phyloP scores from a whole-genome alignment of 2,888 invertebrate genomes.

The Heliconius sara region DNA sequence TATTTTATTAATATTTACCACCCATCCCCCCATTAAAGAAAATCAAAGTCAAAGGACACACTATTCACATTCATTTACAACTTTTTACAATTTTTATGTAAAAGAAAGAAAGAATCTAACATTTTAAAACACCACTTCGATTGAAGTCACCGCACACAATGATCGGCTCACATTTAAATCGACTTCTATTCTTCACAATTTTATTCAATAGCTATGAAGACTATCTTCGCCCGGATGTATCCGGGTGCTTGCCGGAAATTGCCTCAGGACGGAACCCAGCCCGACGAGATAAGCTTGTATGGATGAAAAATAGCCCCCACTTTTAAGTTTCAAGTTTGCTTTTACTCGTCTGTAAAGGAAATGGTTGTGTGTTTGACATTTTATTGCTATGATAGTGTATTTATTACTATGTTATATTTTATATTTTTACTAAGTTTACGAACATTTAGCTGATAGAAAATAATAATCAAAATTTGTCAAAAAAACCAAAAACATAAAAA shows the following conservation, averaged over 20 bases:
- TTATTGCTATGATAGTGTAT: background rate
- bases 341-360: background rate
- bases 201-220: constrained; percentile 34
- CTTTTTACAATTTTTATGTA: background rate
- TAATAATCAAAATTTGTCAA: too few relatives aligned
- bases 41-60: background rate
- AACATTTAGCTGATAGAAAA: too few relatives aligned
- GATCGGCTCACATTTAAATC: constrained; percentile 20
- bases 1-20: too few relatives aligned
- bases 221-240: constrained; percentile 41
- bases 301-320: constrained; percentile 37
- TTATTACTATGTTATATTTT: background rate
- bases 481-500: background rate
- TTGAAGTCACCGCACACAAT: background rate
- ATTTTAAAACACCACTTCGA: background rate
- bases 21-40: too few relatives aligned
- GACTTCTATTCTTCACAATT: constrained; percentile 16
- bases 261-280: constrained; percentile 36
- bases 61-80: background rate
- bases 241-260: constrained; percentile 40
- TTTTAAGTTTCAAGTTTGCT: constrained; percentile 12
- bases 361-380: background rate
- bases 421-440: background rate
- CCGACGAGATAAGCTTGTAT: constrained; percentile 34
- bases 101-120: background rate